Percentiles rank a stretch among this genome's conserved stretches.
Conservation (phyloP, 1,140 invertebrate genomes). For the Drosophila subpulchrella region DNA sequence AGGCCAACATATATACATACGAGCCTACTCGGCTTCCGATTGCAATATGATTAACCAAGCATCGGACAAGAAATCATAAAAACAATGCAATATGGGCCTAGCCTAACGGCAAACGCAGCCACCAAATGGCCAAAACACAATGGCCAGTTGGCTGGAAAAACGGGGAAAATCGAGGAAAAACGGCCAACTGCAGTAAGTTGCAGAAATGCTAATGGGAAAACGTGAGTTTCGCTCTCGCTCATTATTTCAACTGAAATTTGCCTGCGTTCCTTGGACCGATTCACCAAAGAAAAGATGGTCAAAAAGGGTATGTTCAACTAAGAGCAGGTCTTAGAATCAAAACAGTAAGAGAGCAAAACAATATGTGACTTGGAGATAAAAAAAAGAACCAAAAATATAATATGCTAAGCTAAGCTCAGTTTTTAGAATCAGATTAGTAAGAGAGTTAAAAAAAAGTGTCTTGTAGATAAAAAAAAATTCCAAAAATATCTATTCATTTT, state of each 20-base stretch:
- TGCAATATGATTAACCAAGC: slow-evolving; percentile 45
- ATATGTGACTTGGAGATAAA: no score
- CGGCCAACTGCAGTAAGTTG: slow-evolving; percentile 16
- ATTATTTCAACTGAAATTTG: slow-evolving; percentile 67
- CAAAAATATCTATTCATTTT: no score
- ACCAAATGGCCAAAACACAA: slow-evolving; percentile 52
- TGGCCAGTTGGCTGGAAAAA: slow-evolving; percentile 49
- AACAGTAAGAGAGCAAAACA: no score
- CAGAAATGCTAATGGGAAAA: slow-evolving; percentile 75
- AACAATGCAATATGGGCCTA: slow-evolving; percentile 53
- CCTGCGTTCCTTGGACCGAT: slow-evolving; percentile 33
- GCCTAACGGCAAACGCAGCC: slow-evolving; percentile 57
- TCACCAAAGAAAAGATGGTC: not conserved
- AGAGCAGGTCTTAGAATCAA: not conserved
- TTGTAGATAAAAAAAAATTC: no score
- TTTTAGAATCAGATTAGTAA: no score
- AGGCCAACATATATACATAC: not conserved
- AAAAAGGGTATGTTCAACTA: slow-evolving; percentile 2
- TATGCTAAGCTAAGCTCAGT: no score
- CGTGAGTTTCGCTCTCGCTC: slow-evolving; percentile 70
- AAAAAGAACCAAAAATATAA: no score
- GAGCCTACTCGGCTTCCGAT: slow-evolving; percentile 28
- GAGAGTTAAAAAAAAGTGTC: no score
- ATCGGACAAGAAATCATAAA: slow-evolving; percentile 1
- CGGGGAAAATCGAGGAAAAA: slow-evolving; percentile 33